These are phyloP conservation scores for Ectropis crepuscularia DNA, from an alignment of 2,888 invertebrate genomes.

Conservation along the genomic window DNA sequence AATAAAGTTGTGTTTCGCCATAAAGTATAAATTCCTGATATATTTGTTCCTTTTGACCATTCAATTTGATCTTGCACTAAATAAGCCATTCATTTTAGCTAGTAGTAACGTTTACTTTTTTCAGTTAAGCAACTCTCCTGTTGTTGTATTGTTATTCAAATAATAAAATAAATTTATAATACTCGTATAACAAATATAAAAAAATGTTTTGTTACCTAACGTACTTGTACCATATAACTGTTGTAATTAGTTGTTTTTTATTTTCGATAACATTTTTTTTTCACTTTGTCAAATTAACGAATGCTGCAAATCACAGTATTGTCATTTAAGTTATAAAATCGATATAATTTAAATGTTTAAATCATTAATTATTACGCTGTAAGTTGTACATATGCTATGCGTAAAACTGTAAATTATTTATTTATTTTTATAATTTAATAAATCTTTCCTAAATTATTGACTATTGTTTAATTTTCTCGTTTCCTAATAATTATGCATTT, in stretches of 20 bases:
- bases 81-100: background rate
- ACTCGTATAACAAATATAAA: no score
- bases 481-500: no score
- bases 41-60: conserved; percentile 1
- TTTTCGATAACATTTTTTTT: no score
- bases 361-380: conserved; percentile 51
- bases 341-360: conserved; percentile 14
- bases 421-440: conserved; percentile 72
- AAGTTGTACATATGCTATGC: conserved; percentile 80
- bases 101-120: background rate
- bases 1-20: conserved; percentile 21
- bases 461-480: conserved; percentile 27
- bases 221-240: no score
- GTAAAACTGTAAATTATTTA: conserved; percentile 78
- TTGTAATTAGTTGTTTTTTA: no score
- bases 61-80: background rate
- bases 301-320: background rate
- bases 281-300: no score
- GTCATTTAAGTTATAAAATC: background rate
- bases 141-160: no score
- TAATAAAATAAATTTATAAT: no score
- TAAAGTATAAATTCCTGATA: conserved; percentile 17
- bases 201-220: no score
- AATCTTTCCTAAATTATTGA: conserved; percentile 37
- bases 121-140: no score